These are phyloP conservation scores for Ethmia dodecea DNA, from an alignment of 2,888 invertebrate species.

Conservation along the genomic window DNA sequence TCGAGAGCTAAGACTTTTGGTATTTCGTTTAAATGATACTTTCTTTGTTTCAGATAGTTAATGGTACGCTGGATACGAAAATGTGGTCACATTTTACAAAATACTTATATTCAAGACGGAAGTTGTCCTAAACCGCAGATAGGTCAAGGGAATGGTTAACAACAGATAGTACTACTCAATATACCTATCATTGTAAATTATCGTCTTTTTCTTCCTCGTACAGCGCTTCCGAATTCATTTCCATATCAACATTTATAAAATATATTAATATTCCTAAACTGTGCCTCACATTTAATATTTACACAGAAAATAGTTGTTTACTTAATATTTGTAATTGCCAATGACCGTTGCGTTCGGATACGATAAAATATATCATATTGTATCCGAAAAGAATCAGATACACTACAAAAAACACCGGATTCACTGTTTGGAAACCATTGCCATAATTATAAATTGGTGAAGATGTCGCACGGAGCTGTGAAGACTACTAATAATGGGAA, in stretches of 20 bases:
- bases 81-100: constrained; percentile 34
- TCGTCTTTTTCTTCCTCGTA: constrained; percentile 30
- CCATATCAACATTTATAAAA: constrained; percentile 6
- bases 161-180: constrained; percentile 45
- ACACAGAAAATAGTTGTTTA: too few relatives aligned
- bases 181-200: constrained; percentile 24
- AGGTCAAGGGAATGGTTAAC: constrained; percentile 46
- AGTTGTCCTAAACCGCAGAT: constrained; percentile 46
- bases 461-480: constrained; percentile 61
- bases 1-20: neutral
- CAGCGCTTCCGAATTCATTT: constrained; percentile 20
- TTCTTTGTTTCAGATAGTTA: constrained; percentile 45
- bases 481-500: constrained; percentile 54
- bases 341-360: too few relatives aligned
- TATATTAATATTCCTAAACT: too few relatives aligned
- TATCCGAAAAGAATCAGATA: too few relatives aligned
- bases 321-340: too few relatives aligned
- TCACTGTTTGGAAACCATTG: too few relatives aligned
- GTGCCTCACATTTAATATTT: too few relatives aligned
- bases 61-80: constrained; percentile 22
- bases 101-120: constrained; percentile 29
- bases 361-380: too few relatives aligned
- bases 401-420: too few relatives aligned
- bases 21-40: constrained; percentile 10
- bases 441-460: constrained; percentile 9